Conservation (phyloP, 2,888 invertebrate genomes). For the Drosophila nr. medialis region DNA sequence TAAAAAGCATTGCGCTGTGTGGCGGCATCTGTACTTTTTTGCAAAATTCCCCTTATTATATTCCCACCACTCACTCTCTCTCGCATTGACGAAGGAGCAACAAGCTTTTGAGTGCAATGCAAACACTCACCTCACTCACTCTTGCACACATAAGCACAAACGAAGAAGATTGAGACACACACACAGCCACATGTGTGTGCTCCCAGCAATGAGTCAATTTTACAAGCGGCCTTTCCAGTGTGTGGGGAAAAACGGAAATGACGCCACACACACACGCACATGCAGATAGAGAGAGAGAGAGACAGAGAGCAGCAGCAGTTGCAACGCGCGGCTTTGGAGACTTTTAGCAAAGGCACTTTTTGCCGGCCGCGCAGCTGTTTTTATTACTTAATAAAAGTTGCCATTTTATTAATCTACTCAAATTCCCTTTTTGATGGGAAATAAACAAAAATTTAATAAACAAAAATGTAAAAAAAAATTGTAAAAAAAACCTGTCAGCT, state of each 20-base stretch:
- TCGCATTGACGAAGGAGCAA: conserved; percentile 56
- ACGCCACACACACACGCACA: conserved; percentile 58
- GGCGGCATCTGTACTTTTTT: conserved; percentile 79
- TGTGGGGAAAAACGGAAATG: conserved; percentile 77
- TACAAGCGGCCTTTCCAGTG: conserved; percentile 51
- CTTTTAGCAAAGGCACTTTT: conserved; percentile 71
- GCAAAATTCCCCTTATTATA: conserved; percentile 53
- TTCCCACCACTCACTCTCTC: conserved; percentile 35
- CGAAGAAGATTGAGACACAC: conserved; percentile 19
- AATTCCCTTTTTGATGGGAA: neutral
- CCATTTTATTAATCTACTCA: conserved; percentile 7
- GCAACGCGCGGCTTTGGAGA: conserved; percentile 64
- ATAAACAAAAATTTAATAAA: neutral
- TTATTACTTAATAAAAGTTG: conserved; percentile 19
- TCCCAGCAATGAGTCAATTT: conserved; percentile 27
- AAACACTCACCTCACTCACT: conserved; percentile 40
- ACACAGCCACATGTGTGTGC: neutral
- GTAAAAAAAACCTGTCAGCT: conserved; percentile 57
- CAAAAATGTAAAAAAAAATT: neutral
- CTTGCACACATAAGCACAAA: conserved; percentile 14
- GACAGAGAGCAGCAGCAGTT: conserved; percentile 30
- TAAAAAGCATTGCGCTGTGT: conserved; percentile 63
- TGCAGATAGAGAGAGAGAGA: neutral
- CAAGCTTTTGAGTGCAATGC: conserved; percentile 77
- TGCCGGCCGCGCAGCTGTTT: conserved; percentile 46